Percentiles rank a stretch among this genome's conserved stretches.
These are phyloP conservation scores for Callyntrura guangdongensis DNA, from an alignment of 2,888 invertebrate species.

Conservation along the genomic window DNA sequence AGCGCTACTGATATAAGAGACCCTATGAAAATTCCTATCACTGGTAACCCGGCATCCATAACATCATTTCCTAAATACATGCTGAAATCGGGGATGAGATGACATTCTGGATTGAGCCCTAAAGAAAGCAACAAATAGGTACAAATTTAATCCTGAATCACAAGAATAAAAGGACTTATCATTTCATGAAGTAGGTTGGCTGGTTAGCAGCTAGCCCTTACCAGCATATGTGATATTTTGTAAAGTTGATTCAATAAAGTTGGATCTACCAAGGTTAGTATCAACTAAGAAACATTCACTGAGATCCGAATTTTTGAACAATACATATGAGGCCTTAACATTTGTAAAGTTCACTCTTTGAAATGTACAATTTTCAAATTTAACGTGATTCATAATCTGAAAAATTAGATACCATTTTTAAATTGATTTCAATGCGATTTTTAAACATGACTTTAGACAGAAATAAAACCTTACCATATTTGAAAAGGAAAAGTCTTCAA, in stretches of 20 bases:
- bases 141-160: neutral
- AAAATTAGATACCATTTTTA: slow-evolving; percentile 23
- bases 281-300: slow-evolving; percentile 83
- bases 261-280: slow-evolving; percentile 82
- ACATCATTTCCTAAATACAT: slow-evolving; percentile 83
- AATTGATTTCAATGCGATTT: neutral
- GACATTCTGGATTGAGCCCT: slow-evolving; percentile 83
- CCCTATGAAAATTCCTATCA: slow-evolving; percentile 83
- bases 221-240: slow-evolving; percentile 84
- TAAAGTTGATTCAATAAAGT: slow-evolving; percentile 82
- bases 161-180: neutral
- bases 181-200: neutral
- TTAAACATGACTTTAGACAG: no score
- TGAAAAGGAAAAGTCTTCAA: slow-evolving; percentile 82
- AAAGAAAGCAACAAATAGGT: neutral
- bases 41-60: slow-evolving; percentile 83
- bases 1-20: slow-evolving; percentile 79
- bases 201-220: slow-evolving; percentile 25
- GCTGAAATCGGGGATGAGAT: slow-evolving; percentile 84
- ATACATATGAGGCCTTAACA: slow-evolving; percentile 88
- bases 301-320: slow-evolving; percentile 83
- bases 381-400: slow-evolving; percentile 89
- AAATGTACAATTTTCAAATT: slow-evolving; percentile 91
- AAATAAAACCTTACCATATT: slow-evolving; percentile 77
- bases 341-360: slow-evolving; percentile 90